Percentiles rank a stretch among this genome's conserved stretches.
phyloP scores from a whole-genome alignment of 35 echinoderm and acorn worm genomes.

The Lytechinus pictus region DNA sequence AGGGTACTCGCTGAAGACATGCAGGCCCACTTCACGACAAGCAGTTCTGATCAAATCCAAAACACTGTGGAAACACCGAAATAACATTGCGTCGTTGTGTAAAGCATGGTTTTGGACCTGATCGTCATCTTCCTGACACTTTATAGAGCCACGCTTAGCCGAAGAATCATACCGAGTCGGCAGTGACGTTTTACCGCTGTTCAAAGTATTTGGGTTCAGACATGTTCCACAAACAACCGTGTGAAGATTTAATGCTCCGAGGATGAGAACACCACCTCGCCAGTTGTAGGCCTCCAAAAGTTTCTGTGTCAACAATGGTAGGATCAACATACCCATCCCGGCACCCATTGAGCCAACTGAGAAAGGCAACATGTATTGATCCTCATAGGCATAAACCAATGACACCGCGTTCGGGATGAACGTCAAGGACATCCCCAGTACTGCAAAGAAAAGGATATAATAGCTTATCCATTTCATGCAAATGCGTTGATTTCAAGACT shows the following conservation, averaged over 20 bases:
- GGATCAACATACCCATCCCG: neutral
- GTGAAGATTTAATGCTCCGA: neutral
- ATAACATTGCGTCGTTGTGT: neutral
- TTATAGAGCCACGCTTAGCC: neutral
- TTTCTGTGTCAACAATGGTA: neutral
- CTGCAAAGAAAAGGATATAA: neutral
- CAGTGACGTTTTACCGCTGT: neutral
- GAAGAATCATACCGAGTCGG: neutral
- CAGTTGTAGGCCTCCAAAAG: neutral
- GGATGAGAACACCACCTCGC: neutral
- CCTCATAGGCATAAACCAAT: neutral
- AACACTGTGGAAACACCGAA: neutral
- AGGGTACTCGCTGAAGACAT: neutral
- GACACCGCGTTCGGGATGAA: neutral
- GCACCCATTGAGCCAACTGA: neutral
- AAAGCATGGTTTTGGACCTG: neutral
- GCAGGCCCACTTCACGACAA: neutral
- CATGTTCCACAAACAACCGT: neutral
- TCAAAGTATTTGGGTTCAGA: neutral
- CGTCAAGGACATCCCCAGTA: neutral
- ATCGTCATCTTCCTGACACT: neutral
- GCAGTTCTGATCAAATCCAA: neutral
- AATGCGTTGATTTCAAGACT: too few relatives aligned
- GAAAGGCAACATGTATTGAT: neutral
- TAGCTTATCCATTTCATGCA: too few relatives aligned